A percentile compares a stretch with the other conserved stretches of the same genome.
Conservation (phyloP, 2,888 invertebrate species). For the Melieria picta region DNA sequence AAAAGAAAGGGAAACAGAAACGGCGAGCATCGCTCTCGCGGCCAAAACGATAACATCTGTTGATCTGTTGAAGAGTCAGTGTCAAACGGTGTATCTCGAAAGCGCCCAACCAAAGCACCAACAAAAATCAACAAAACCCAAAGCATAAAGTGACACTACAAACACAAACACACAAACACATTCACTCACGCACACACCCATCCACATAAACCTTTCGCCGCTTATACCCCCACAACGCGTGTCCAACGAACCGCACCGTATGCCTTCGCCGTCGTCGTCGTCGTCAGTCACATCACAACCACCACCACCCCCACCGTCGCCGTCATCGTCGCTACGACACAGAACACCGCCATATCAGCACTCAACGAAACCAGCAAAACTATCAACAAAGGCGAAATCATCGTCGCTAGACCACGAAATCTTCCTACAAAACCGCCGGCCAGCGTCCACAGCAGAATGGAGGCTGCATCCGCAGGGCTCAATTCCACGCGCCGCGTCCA, state of each 20-base stretch:
- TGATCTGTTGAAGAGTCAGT: too few relatives aligned
- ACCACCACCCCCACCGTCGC: conserved; percentile 36
- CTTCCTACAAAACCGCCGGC: conserved; percentile 52
- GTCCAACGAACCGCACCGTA: conserved; percentile 28
- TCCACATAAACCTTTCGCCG: background rate
- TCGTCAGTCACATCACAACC: conserved; percentile 37
- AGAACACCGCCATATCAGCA: conserved; percentile 25
- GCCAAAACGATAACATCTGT: too few relatives aligned
- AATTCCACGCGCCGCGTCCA: conserved; percentile 58
- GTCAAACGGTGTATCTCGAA: too few relatives aligned
- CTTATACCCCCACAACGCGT: background rate
- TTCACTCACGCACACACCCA: background rate
- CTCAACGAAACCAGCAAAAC: conserved; percentile 52
- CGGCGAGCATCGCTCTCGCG: too few relatives aligned
- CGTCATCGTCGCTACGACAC: conserved; percentile 23
- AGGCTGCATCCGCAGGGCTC: conserved; percentile 43
- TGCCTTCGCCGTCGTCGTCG: conserved; percentile 40
- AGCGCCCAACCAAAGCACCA: background rate
- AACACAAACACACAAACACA: too few relatives aligned
- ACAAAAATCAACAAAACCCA: background rate
- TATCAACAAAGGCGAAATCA: conserved; percentile 54
- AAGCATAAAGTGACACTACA: too few relatives aligned
- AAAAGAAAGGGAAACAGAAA: too few relatives aligned
- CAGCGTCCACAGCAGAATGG: conserved; percentile 43
- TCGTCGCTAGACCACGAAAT: conserved; percentile 59